Evolutionary conservation across 2,797 vertebrate genomes (phyloP), one percentile per base, ranked within the genome.

Genomic region (Tenualosa thibaudeaui): DNA sequence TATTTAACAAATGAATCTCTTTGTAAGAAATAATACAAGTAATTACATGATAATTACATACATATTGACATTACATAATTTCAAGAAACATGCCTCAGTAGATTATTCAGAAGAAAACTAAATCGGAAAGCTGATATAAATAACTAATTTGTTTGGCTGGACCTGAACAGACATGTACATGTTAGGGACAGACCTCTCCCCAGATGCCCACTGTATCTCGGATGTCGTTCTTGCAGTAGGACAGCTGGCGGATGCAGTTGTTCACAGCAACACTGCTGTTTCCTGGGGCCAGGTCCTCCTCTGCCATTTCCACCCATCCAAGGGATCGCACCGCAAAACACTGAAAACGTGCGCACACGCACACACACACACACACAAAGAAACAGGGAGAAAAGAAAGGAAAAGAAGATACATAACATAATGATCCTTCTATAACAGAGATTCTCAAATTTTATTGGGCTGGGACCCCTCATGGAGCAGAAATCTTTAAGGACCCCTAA

Each of bases 231-330:
- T 99, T 99, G 95, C 97, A 97, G 93, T 99, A 99, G 37, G 98
- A 99, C n/a, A 99, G 96, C 86, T 99, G 98, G 75, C 98, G 93
- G 93, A 99, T 99, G 92, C 98, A 99, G 93, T 99, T 99, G 94
- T 99, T 99, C 50, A 99, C 98, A 0, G 98, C 98, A 0, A 99
- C 96, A 0, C 98, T 99, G 92, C 98, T 99, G 91, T 99, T 99
- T 7, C 98, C 98, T 0, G 98, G 98, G 49, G 98, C 98, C 78
- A 99, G 91, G 92, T 99, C 98, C 82, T 98, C 97, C 92, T 99
- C 98, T 0, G 97, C 97, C 98, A 99, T 99, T 92, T 99, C 98
- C 37, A 99, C 98, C 98, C 98, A 99, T 50, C 98, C 98, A 90
- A 99, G 94, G 71, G 98, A 99, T 84, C 98, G 97, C 83, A 99